Conservation (phyloP, 2,888 invertebrate species). For the Digitonthophagus gazella region DNA sequence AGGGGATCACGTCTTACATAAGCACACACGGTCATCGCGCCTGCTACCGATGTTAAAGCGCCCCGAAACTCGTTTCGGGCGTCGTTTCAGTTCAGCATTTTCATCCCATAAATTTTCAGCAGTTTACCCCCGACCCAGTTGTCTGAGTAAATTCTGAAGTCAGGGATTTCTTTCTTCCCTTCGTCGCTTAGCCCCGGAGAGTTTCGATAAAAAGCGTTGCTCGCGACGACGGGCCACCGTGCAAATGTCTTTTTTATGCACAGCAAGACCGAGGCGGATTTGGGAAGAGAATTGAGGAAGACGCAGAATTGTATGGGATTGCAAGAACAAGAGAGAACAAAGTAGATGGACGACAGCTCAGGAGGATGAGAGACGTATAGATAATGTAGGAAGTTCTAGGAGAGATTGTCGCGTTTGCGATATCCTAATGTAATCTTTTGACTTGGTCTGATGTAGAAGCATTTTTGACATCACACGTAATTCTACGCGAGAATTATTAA, state of each 20-base stretch:
- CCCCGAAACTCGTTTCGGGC: slow-evolving; percentile 1
- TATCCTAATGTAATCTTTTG: not conserved
- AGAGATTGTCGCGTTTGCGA: not conserved
- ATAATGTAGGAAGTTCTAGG: not conserved
- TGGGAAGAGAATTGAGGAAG: not conserved
- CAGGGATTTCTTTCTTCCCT: not conserved
- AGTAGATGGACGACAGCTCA: not conserved
- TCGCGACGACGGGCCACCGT: not conserved
- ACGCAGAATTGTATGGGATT: not conserved
- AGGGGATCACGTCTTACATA: not conserved
- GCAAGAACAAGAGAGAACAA: not conserved
- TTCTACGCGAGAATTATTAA: not conserved
- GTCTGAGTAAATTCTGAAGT: slow-evolving; percentile 9
- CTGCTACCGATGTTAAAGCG: slow-evolving; percentile 26
- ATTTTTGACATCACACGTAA: not conserved
- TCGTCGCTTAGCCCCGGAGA: not conserved
- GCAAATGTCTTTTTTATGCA: not conserved
- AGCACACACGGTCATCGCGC: slow-evolving; percentile 22
- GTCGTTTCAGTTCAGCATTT: slow-evolving; percentile 4
- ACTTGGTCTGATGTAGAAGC: not conserved
- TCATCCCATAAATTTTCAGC: slow-evolving; percentile 4
- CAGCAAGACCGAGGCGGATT: not conserved
- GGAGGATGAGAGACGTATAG: not conserved
- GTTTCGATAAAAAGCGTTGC: not conserved
- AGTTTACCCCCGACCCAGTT: not conserved